Conservation (phyloP, 2,113 vertebrate species). For the Ctenodactylus gundi region DNA sequence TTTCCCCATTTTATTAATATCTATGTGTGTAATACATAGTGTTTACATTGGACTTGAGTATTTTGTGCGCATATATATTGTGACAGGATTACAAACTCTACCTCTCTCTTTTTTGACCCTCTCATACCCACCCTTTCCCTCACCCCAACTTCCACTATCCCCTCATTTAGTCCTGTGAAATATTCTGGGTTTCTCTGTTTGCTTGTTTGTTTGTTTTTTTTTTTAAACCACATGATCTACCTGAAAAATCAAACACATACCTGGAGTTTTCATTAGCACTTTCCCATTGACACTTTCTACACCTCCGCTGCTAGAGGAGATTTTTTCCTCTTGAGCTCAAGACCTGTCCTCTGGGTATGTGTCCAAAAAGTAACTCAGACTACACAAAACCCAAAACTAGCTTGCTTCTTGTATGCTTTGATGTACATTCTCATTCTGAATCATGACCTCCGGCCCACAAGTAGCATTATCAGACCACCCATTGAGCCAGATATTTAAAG, state of each 20-base stretch:
- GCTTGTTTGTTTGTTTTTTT: too few relatives aligned
- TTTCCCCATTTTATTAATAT: too few relatives aligned
- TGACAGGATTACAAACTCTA: too few relatives aligned
- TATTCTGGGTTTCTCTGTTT: too few relatives aligned
- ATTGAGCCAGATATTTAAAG: not conserved
- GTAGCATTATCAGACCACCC: not conserved
- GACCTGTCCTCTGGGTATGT: not conserved
- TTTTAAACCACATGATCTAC: not conserved
- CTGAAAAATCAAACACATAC: not conserved
- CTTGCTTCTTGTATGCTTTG: not conserved
- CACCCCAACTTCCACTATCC: too few relatives aligned
- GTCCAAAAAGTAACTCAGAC: not conserved
- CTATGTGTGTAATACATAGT: too few relatives aligned
- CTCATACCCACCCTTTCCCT: too few relatives aligned
- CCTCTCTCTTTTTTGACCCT: too few relatives aligned
- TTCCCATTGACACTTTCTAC: not conserved
- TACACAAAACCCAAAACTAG: not conserved
- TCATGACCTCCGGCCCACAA: not conserved
- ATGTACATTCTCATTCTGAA: not conserved
- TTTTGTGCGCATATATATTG: too few relatives aligned
- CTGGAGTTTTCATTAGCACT: not conserved
- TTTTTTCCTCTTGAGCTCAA: not conserved
- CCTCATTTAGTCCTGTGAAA: too few relatives aligned
- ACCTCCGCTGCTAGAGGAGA: not conserved
- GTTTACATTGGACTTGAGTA: too few relatives aligned